Conservation (phyloP, 2,888 invertebrate species). For the Ditula angustiorana region DNA sequence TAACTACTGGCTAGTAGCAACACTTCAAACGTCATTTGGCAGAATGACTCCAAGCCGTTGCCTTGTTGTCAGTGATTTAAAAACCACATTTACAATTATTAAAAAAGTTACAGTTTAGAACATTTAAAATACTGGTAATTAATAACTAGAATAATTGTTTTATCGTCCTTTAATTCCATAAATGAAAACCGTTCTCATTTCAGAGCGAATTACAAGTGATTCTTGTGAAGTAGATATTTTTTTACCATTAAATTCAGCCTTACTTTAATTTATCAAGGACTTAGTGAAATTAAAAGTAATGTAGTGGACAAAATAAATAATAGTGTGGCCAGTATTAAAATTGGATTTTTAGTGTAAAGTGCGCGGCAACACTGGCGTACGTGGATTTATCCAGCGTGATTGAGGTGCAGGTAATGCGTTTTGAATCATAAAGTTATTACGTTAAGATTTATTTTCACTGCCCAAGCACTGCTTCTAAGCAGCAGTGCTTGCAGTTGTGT, state of each 20-base stretch:
- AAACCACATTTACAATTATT: no score
- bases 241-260: background rate
- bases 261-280: background rate
- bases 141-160: no score
- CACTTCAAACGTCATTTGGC: conserved; percentile 13
- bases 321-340: conserved; percentile 11
- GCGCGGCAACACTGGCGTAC: conserved; percentile 87
- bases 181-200: no score
- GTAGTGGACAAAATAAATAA: conserved; percentile 14
- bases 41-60: background rate
- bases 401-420: conserved; percentile 88
- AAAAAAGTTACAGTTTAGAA: no score
- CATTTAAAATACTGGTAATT: no score
- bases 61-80: background rate
- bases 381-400: conserved; percentile 91
- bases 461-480: no score
- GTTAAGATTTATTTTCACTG: conserved; percentile 12
- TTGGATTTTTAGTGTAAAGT: conserved; percentile 58
- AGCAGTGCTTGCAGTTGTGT: no score
- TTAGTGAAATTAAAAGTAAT: conserved; percentile 3
- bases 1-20: conserved; percentile 1
- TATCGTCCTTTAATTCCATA: no score
- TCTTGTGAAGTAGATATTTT: no score
- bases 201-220: no score
- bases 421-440: conserved; percentile 9